Evolutionary conservation across 1,140 invertebrate genomes (phyloP).

Genomic region (Plodia interpunctella): DNA sequence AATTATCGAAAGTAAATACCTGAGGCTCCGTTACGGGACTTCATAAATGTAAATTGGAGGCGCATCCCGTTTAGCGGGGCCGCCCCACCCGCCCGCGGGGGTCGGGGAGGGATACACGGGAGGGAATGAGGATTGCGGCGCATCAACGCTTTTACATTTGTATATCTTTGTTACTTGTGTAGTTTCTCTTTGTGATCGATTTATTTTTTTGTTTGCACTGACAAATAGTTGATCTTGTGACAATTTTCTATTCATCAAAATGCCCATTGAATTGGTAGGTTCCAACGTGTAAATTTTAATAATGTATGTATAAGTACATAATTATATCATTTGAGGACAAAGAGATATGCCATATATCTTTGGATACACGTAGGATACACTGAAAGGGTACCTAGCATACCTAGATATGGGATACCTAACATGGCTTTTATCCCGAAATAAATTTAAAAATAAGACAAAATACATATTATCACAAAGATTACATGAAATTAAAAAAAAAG

Average conservation of each 20-base stretch:
- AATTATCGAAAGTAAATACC: slow-evolving; percentile 73
- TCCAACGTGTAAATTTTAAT: no score
- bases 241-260: neutral
- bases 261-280: neutral
- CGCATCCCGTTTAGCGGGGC: slow-evolving; percentile 57
- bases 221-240: no score
- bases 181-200: neutral
- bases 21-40: slow-evolving; percentile 65
- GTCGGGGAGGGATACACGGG: neutral
- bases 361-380: no score
- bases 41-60: slow-evolving; percentile 75
- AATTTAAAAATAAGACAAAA: no score
- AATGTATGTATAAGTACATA: no score
- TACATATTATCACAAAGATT: no score
- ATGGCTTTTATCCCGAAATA: no score
- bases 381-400: no score
- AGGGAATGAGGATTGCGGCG: neutral
- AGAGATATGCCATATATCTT: no score
- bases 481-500: no score
- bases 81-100: slow-evolving; percentile 12
- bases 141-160: neutral
- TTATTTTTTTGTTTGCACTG: neutral
- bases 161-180: neutral
- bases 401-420: no score
- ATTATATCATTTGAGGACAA: no score